Percentiles rank a stretch among this genome's conserved stretches.
Evolutionary conservation across 2,888 invertebrate species (phyloP).

Genomic region (Drosophila recens): DNA sequence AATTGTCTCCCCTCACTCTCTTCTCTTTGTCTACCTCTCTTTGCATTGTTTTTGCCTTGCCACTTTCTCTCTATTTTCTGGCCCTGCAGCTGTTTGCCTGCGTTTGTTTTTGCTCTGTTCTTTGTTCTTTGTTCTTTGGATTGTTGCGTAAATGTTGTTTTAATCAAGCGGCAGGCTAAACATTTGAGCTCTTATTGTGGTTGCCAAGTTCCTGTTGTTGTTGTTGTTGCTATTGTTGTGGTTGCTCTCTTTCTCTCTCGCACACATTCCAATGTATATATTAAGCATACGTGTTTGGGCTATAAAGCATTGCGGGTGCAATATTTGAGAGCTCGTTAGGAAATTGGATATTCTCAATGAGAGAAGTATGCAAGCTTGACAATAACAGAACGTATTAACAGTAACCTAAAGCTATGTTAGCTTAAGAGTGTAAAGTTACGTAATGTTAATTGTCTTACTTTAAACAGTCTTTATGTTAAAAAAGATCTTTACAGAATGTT

Average conservation of each 20-base stretch:
- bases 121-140: slow-evolving; percentile 61
- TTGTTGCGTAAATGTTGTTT: slow-evolving; percentile 70
- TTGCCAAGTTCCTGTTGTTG: slow-evolving; percentile 13
- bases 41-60: background rate
- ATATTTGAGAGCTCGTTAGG: background rate
- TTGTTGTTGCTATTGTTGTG: background rate
- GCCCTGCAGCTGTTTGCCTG: slow-evolving; percentile 61
- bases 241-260: background rate
- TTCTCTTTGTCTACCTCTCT: background rate
- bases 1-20: background rate
- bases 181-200: slow-evolving; percentile 54
- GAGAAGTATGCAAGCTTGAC: background rate
- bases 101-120: slow-evolving; percentile 47
- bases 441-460: background rate
- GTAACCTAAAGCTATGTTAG: background rate
- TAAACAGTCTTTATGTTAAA: background rate
- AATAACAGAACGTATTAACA: background rate
- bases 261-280: slow-evolving; percentile 21
- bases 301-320: slow-evolving; percentile 28
- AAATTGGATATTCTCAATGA: slow-evolving; percentile 9
- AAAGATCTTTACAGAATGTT: background rate
- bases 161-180: slow-evolving; percentile 63
- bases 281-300: slow-evolving; percentile 37
- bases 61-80: slow-evolving; percentile 26
- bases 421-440: background rate